Evolutionary conservation across 2,113 vertebrate species (phyloP).

Genomic region (Semnopithecus entellus): DNA sequence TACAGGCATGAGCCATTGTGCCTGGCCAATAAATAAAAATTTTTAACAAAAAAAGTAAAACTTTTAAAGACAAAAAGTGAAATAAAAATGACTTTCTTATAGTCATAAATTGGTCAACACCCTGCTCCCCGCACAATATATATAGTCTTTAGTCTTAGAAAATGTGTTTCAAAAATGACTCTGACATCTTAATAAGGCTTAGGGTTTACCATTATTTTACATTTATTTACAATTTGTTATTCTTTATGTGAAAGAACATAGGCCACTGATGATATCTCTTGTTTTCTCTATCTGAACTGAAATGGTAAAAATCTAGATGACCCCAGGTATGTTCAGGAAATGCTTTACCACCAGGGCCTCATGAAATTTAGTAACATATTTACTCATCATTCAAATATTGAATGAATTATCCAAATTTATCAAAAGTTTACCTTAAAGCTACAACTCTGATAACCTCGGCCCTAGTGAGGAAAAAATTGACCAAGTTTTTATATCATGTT

Average conservation of each 20-base stretch:
- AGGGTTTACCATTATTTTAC: not conserved
- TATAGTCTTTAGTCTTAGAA: not conserved
- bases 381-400: not conserved
- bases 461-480: constrained; percentile 9
- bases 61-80: not conserved
- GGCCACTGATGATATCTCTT: not conserved
- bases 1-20: too few relatives aligned
- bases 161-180: not conserved
- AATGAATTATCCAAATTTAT: not conserved
- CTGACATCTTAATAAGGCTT: not conserved
- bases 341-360: not conserved
- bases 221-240: not conserved
- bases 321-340: not conserved
- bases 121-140: not conserved
- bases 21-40: too few relatives aligned
- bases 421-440: not conserved
- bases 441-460: not conserved
- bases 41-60: not conserved
- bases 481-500: not conserved
- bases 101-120: not conserved
- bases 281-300: not conserved
- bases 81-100: not conserved
- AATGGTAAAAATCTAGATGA: not conserved
- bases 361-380: not conserved
- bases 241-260: not conserved